These are phyloP conservation scores for Clusia tigrina DNA, from an alignment of 2,888 invertebrate species.

Conservation along the genomic window DNA sequence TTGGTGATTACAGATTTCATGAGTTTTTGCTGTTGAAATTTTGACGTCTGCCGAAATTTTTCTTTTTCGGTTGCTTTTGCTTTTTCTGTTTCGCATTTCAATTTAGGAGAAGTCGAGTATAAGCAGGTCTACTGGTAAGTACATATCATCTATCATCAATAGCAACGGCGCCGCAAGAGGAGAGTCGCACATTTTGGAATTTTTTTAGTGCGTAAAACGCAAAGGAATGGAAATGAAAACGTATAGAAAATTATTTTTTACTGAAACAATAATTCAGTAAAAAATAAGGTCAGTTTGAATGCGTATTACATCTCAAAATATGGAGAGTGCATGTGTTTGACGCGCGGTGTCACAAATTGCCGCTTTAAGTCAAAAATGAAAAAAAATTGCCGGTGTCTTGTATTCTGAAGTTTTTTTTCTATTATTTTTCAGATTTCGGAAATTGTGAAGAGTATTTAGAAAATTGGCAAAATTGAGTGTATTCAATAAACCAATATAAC, in stretches of 20 bases:
- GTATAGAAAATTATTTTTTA: too few relatives aligned
- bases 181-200: conserved; percentile 25
- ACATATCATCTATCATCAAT: conserved; percentile 20
- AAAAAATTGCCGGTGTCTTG: background rate
- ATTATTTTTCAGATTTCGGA: background rate
- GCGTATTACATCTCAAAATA: too few relatives aligned
- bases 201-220: background rate
- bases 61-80: conserved; percentile 15
- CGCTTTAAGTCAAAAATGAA: too few relatives aligned
- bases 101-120: conserved; percentile 20
- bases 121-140: conserved; percentile 12
- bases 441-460: background rate
- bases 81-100: conserved; percentile 27
- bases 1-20: conserved; percentile 14
- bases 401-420: background rate
- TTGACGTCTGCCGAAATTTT: conserved; percentile 11
- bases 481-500: background rate
- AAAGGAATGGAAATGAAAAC: too few relatives aligned
- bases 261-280: too few relatives aligned
- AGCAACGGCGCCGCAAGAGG: conserved; percentile 18
- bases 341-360: too few relatives aligned
- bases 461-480: background rate
- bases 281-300: too few relatives aligned
- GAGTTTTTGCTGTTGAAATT: conserved; percentile 11
- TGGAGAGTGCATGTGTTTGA: too few relatives aligned